Percentiles rank a stretch among this genome's conserved stretches.
These are phyloP conservation scores for Temnopleurus reevesii DNA, from an alignment of 53 echinoderm and acorn worm species.

Conservation along the genomic window DNA sequence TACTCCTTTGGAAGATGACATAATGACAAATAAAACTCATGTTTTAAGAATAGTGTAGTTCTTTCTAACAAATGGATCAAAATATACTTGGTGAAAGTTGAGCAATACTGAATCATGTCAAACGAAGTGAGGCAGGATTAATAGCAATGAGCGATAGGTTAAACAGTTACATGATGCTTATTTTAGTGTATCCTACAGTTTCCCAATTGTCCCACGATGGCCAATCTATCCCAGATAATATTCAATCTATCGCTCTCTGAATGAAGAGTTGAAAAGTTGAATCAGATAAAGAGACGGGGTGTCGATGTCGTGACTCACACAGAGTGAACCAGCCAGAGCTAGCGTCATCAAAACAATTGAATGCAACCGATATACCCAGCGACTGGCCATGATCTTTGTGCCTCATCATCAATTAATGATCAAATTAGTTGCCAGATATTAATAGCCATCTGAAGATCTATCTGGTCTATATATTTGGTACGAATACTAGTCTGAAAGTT, in stretches of 20 bases:
- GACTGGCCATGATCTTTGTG: neutral
- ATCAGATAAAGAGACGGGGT: constrained; percentile 2
- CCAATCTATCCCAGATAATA: neutral
- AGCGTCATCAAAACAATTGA: constrained; percentile 23
- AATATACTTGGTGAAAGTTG: too few species aligned
- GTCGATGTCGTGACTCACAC: constrained; percentile 16
- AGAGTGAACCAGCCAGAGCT: neutral
- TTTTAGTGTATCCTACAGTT: constrained; percentile 8
- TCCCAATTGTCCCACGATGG: neutral
- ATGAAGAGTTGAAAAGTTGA: constrained; percentile 35
- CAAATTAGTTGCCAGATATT: constrained; percentile 23
- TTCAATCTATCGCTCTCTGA: neutral
- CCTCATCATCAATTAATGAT: neutral
- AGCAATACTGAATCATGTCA: too few species aligned
- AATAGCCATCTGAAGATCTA: neutral
- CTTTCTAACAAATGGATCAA: too few species aligned
- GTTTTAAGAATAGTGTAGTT: too few species aligned
- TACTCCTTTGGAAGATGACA: too few species aligned
- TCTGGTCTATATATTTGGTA: neutral
- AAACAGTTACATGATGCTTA: constrained; percentile 13
- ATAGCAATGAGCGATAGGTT: constrained; percentile 10
- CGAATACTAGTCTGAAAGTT: neutral
- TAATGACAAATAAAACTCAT: too few species aligned
- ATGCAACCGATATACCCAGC: neutral
- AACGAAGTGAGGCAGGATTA: neutral